A percentile compares a stretch with the other conserved stretches of the same genome.
These are phyloP conservation scores for Nephotettix cincticeps DNA, from an alignment of 1,140 invertebrate species.

Conservation along the genomic window DNA sequence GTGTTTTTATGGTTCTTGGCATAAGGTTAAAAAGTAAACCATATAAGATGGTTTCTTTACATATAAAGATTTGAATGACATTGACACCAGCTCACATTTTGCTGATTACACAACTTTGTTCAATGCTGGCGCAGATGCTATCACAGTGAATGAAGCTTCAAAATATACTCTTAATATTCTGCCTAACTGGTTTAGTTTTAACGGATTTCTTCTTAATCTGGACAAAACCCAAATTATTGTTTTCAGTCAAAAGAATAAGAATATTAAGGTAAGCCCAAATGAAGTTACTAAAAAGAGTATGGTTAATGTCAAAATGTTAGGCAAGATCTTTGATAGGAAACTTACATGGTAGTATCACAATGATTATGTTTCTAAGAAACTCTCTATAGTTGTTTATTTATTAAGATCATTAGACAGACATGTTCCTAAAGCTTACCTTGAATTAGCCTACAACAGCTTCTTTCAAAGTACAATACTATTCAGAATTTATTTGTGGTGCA, in stretches of 20 bases:
- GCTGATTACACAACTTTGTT: conserved; percentile 47
- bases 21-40: too few relatives aligned
- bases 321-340: background rate
- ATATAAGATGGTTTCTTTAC: too few relatives aligned
- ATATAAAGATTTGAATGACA: too few relatives aligned
- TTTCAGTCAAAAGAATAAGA: background rate
- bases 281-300: conserved; percentile 38
- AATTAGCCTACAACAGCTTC: background rate
- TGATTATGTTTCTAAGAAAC: conserved; percentile 24
- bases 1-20: too few relatives aligned
- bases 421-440: background rate
- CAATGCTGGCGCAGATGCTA: conserved; percentile 52
- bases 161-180: background rate
- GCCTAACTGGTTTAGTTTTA: background rate
- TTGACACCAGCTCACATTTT: too few relatives aligned
- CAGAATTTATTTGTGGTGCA: background rate
- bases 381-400: conserved; percentile 27
- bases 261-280: background rate
- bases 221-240: conserved; percentile 47
- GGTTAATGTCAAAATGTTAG: conserved; percentile 44
- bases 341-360: conserved; percentile 18
- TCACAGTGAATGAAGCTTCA: conserved; percentile 37
- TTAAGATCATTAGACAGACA: background rate
- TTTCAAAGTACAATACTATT: background rate
- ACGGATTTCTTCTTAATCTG: conserved; percentile 35